Percentiles rank a stretch among this genome's conserved stretches.
Evolutionary conservation across 2,113 vertebrate genomes (phyloP).

Genomic region (Caretta caretta): DNA sequence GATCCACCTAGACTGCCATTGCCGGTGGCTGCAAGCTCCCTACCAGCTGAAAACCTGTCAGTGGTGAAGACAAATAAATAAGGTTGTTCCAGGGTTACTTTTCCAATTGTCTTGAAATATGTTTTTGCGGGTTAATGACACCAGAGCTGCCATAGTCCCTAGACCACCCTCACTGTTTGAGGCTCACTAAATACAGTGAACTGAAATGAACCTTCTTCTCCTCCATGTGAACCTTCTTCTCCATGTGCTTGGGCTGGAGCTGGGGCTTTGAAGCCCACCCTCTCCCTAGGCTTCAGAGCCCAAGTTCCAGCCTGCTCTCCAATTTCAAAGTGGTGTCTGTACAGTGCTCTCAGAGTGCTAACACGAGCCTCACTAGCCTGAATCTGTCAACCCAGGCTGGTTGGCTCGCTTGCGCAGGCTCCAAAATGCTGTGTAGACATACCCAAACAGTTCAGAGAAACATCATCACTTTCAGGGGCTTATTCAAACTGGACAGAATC

Average conservation of each 20-base stretch:
- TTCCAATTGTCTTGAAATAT: slow-evolving; percentile 26
- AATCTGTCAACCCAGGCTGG: background rate
- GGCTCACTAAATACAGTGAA: slow-evolving; percentile 47
- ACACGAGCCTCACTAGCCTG: background rate
- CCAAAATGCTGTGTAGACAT: background rate
- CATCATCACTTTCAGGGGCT: slow-evolving; percentile 9
- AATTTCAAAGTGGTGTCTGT: background rate
- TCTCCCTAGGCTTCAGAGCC: background rate
- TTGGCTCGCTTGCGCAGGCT: background rate
- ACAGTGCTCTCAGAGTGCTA: background rate
- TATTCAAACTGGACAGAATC: background rate
- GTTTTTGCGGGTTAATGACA: slow-evolving; percentile 27
- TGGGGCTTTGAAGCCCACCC: slow-evolving; percentile 14
- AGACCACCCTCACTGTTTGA: slow-evolving; percentile 35
- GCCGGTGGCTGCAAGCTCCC: background rate
- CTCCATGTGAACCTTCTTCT: slow-evolving; percentile 51
- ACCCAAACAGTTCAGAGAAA: background rate
- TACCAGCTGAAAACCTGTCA: background rate
- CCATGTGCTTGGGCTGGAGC: background rate
- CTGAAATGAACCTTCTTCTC: slow-evolving; percentile 56
- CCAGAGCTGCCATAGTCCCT: slow-evolving; percentile 28
- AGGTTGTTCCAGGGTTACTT: background rate
- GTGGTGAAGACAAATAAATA: slow-evolving; percentile 5
- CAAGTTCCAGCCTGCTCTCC: background rate
- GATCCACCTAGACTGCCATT: background rate